Evolutionary conservation across 2,113 vertebrate genomes (phyloP), one percentile per base, ranked within the genome.

Genomic region (Circaetus cinerascens): DNA sequence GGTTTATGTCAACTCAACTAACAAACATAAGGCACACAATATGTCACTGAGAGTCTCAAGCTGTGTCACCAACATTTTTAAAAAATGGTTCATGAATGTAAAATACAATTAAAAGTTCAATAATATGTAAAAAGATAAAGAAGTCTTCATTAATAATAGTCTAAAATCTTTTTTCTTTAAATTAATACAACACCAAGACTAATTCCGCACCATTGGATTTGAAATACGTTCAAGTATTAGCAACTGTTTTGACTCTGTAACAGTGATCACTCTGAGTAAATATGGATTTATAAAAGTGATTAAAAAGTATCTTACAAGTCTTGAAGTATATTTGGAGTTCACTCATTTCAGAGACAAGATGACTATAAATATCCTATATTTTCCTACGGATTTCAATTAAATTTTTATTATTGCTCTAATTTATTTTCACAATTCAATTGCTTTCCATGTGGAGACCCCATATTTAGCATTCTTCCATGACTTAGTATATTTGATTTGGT

Each of bases 11-110:
- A 96, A 83, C 90, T 97, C 41, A 78, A 45, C 85, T 89, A 83
- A 95, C 94, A 98, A 97, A 97, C 94, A 84, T 93, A 96, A 97
- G 97, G 93, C 93, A 95, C 43, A 57, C 82, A 67, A 92, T 93
- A 86, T 96, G 84, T 91, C 98, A 91, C 80, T 40, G 53, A 91
- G 89, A 87, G 55, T 92, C 84, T 84, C 82, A 97, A 76, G 77
- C 69, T 86, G 84, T 59, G 57, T 89, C 90, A 73, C 91, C 69
- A 66, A 21, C 30, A 29, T 88, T 95, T 93, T n/a, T 18, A 17
- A 82, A 86, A 90, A 74, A 68, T 27, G 20, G 6, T 55, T 92
- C 10, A 15, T 68, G 67, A 80, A 53, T 41, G 6, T 67, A 90
- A 93, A 91, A 71, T 86, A 48, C 29, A 88, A 40, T 63, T 86